Evolutionary conservation across 2,888 invertebrate genomes (phyloP).

Genomic region (Baccha elongata): DNA sequence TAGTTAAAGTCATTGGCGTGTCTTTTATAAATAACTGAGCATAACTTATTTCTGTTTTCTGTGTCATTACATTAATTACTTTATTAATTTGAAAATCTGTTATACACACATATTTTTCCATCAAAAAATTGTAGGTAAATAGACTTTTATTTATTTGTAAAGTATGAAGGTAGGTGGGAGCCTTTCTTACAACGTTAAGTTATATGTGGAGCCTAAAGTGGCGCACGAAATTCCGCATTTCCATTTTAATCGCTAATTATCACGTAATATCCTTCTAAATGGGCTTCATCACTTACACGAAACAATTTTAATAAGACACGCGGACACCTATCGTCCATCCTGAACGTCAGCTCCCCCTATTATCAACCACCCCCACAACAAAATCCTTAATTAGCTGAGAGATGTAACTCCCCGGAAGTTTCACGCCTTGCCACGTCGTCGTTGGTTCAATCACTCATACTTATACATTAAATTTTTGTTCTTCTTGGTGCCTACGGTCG

Average conservation of each 20-base stretch:
- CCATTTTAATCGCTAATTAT: constrained; percentile 66
- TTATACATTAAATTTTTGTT: neutral
- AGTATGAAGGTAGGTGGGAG: neutral
- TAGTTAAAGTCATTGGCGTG: constrained; percentile 37
- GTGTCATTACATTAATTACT: constrained; percentile 67
- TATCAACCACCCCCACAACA: constrained; percentile 2
- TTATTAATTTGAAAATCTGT: constrained; percentile 64
- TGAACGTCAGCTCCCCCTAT: neutral
- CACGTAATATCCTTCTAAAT: constrained; percentile 57
- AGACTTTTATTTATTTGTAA: constrained; percentile 8
- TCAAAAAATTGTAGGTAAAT: constrained; percentile 29
- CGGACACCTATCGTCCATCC: no score
- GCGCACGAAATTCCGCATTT: constrained; percentile 53
- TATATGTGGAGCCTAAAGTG: constrained; percentile 27
- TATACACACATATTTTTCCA: constrained; percentile 45
- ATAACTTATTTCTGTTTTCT: constrained; percentile 44
- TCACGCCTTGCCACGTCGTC: no score
- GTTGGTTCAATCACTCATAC: neutral
- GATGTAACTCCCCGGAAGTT: neutral
- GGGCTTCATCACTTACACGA: constrained; percentile 32
- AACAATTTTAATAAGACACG: constrained; percentile 6
- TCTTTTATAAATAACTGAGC: constrained; percentile 46
- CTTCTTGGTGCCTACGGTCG: constrained; percentile 74
- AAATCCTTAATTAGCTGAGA: constrained; percentile 34
- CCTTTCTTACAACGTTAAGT: no score